A percentile compares a stretch with the other conserved stretches of the same genome.
Conservation (phyloP, 2,113 vertebrate genomes). For the Sylvietta virens region DNA sequence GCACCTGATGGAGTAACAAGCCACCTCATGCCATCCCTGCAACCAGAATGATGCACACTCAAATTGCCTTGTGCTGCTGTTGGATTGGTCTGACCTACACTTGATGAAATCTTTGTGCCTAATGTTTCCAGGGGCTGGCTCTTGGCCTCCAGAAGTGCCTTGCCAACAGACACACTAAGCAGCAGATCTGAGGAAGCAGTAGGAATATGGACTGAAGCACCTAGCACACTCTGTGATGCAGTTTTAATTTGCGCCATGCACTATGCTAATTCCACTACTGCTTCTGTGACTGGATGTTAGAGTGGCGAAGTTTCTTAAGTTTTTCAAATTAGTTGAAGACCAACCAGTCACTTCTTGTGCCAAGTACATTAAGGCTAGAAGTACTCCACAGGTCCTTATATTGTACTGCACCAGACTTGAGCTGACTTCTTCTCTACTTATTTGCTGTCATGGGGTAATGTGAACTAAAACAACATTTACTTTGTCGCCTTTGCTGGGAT, state of each 20-base stretch:
- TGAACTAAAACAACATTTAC: not conserved
- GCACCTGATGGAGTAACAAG: not conserved
- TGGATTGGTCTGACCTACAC: not conserved
- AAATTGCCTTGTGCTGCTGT: not conserved
- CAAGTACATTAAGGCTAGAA: not conserved
- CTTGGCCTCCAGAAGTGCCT: not conserved
- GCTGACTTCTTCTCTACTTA: not conserved
- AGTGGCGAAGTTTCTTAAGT: not conserved
- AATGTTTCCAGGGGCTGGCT: not conserved
- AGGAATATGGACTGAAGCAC: not conserved
- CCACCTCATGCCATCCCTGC: not conserved
- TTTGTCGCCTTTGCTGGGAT: not conserved
- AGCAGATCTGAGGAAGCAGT: not conserved
- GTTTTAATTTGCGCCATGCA: not conserved
- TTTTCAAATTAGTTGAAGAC: not conserved
- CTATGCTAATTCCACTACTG: not conserved
- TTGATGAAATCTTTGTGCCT: not conserved
- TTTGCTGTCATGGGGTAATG: not conserved
- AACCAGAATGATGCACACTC: not conserved
- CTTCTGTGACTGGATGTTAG: not conserved
- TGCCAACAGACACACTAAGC: not conserved
- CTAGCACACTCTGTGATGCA: not conserved
- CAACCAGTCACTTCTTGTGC: not conserved
- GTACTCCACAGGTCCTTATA: not conserved
- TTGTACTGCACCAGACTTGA: not conserved